These are phyloP conservation scores for Chaetodon auriga DNA, from an alignment of 2,113 vertebrate species.

Conservation along the genomic window DNA sequence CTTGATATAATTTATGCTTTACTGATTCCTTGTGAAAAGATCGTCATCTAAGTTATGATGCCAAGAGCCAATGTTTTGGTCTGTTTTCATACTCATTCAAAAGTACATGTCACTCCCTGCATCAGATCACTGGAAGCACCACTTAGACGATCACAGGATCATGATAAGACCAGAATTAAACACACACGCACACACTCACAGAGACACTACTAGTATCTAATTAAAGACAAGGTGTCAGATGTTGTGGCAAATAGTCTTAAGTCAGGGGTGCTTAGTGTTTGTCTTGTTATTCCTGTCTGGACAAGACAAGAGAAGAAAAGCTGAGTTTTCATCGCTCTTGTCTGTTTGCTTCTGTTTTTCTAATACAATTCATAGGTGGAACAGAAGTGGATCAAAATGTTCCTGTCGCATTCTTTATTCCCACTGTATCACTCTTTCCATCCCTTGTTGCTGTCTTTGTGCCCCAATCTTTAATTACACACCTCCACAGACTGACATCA, in stretches of 20 bases:
- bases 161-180: background rate
- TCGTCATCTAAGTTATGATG: background rate
- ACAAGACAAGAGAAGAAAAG: background rate
- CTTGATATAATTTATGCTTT: background rate
- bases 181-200: conserved; percentile 19
- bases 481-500: conserved; percentile 42
- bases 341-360: background rate
- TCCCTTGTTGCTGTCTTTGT: conserved; percentile 18
- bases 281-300: background rate
- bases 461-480: conserved; percentile 19
- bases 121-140: background rate
- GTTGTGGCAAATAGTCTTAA: background rate
- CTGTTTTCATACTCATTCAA: conserved; percentile 17
- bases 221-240: conserved; percentile 8
- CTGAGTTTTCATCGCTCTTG: background rate
- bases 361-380: background rate
- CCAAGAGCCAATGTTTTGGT: background rate
- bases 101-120: background rate
- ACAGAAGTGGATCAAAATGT: conserved; percentile 5
- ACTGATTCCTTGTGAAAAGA: background rate
- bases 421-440: background rate
- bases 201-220: background rate
- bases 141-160: conserved; percentile 37
- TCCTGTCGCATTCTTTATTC: conserved; percentile 7
- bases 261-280: background rate